Evolutionary conservation across 2,113 vertebrate species (phyloP).

Genomic region (Silurus glanis): DNA sequence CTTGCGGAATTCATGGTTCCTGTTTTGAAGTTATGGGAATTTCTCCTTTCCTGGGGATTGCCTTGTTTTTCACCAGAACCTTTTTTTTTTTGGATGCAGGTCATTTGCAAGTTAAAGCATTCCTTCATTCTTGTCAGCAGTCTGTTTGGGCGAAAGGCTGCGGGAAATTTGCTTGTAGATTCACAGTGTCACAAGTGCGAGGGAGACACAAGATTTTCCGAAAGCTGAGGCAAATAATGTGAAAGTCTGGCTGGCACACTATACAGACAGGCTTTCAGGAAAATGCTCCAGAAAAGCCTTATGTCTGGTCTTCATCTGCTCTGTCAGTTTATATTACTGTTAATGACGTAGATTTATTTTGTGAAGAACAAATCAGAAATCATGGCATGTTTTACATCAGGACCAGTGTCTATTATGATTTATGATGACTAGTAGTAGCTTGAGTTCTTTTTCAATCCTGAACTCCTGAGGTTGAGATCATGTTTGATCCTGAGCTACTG

Average conservation of each 20-base stretch:
- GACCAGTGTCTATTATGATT: neutral
- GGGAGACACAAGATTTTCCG: slow-evolving; percentile 21
- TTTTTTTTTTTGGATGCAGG: slow-evolving; percentile 8
- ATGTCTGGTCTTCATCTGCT: neutral
- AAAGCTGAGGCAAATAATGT: neutral
- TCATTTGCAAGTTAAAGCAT: slow-evolving; percentile 15
- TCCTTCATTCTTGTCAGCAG: neutral
- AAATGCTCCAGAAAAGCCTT: neutral
- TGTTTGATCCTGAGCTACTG: neutral
- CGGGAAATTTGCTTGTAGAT: neutral
- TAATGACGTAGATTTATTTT: neutral
- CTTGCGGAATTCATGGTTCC: neutral
- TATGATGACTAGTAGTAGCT: neutral
- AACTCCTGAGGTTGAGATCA: neutral
- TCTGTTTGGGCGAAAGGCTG: neutral
- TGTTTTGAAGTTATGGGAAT: neutral
- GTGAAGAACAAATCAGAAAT: neutral
- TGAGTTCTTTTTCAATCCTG: neutral
- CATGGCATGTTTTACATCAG: neutral
- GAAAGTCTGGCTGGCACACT: neutral
- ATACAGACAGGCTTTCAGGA: neutral
- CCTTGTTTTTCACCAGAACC: neutral
- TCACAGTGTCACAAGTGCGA: neutral
- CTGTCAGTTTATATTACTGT: neutral
- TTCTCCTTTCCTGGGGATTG: neutral